Evolutionary conservation across 2,888 invertebrate genomes (phyloP), one percentile per base, ranked within the genome.

Genomic region (Drosophila acutilabella): DNA sequence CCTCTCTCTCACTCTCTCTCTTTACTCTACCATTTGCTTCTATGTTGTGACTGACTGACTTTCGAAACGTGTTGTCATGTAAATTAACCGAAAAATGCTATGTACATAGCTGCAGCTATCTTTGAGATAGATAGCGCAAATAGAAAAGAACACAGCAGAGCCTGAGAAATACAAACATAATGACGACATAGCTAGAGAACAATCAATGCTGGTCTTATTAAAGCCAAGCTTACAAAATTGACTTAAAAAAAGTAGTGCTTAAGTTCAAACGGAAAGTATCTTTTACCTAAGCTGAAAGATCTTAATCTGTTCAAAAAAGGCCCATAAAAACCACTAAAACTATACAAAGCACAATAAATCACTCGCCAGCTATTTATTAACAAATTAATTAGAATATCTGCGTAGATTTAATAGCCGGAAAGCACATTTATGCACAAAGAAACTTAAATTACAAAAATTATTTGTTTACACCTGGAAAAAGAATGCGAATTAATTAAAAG

Each of bases 31-130:
- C 62, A 40, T 48, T 61, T 23, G 57, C 30, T 56, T 53, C 41
- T 26, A 8, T 51, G 23, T 56, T 44, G 47, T 77, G 67, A 65
- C 67, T 71, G 76, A 83, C 83, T 89, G 89, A 84, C 83, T 84
- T 89, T 89, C 81, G 73, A 84, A 84, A 88, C 87, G 83, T 83
- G 87, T 84, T 84, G 84, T 89, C 88, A 84, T 84, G 84, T 84
- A 84, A 84, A 84, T 84, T 84, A 84, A 87, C 79, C 85, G 60
- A 89, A 83, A 57, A 87, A 66, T 60, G 71, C 71, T 74, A 74
- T 71, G 85, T 78, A 76, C 66, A 57, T 73, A 60, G 73, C 56
- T 53, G 79, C 48, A 66, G 68, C 53, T 62, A 76, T 45, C 79
- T 58, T 64, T 53, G 30, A 51, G 42, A 81, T 61, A 70, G 53